Conservation (phyloP, 2,888 invertebrate species). For the Clitarchus hookeri region DNA sequence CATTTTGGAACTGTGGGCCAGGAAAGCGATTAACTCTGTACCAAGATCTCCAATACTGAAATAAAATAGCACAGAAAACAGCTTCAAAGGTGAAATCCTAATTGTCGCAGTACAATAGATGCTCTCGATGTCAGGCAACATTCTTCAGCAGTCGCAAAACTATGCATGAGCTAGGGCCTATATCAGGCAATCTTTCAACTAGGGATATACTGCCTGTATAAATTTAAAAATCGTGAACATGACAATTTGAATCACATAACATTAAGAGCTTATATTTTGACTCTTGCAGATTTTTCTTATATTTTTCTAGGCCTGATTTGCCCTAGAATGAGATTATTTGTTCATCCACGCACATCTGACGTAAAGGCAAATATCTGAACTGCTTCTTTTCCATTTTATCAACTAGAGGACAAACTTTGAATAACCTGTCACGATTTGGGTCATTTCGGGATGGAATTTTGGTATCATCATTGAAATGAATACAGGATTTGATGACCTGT, state of each 20-base stretch:
- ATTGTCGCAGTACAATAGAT: conserved; percentile 5
- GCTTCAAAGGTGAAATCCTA: background rate
- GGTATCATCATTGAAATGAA: conserved; percentile 6
- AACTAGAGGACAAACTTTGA: conserved; percentile 1
- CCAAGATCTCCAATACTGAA: conserved; percentile 2
- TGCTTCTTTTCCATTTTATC: background rate
- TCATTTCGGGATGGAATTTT: background rate
- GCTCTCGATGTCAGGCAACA: background rate
- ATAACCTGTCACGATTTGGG: background rate
- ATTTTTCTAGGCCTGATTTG: background rate
- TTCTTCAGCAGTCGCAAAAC: conserved; percentile 1
- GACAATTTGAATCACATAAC: background rate
- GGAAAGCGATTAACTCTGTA: conserved; percentile 19
- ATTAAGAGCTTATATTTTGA: background rate
- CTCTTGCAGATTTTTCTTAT: background rate
- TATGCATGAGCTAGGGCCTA: background rate
- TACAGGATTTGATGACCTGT: background rate
- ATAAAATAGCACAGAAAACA: background rate
- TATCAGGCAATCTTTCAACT: background rate
- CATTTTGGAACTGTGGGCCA: conserved; percentile 4
- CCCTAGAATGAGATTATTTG: background rate
- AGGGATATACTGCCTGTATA: background rate
- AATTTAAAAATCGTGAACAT: background rate
- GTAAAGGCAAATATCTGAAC: conserved; percentile 11
- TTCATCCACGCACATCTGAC: conserved; percentile 18